Conservation (phyloP, 2,888 invertebrate genomes). For the Drosophila anomalata region DNA sequence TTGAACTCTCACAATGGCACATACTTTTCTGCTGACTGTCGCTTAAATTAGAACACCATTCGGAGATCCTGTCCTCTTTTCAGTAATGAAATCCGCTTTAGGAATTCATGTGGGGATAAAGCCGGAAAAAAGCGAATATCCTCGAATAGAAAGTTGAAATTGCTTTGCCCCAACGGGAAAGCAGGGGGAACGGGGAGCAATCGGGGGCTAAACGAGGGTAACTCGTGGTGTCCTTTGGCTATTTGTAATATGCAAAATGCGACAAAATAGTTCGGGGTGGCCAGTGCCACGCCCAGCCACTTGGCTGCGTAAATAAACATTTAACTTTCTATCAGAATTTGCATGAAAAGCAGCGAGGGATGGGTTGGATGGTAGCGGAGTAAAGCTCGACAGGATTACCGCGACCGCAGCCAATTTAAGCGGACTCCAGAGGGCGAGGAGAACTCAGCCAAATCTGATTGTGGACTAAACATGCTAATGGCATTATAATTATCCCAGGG, state of each 20-base stretch:
- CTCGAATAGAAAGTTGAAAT: conserved; percentile 54
- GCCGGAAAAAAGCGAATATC: conserved; percentile 27
- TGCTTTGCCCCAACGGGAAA: conserved; percentile 43
- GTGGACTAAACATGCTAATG: conserved; percentile 78
- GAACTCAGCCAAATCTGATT: conserved; percentile 65
- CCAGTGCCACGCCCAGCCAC: conserved; percentile 54
- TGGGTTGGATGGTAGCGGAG: conserved; percentile 5
- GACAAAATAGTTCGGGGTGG: conserved; percentile 64
- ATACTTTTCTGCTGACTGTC: conserved; percentile 30
- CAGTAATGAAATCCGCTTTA: conserved; percentile 59
- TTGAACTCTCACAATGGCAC: conserved; percentile 1
- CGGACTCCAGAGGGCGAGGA: conserved; percentile 17
- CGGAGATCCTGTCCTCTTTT: conserved; percentile 31
- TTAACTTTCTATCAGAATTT: conserved; percentile 73
- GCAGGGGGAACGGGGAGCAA: conserved; percentile 1
- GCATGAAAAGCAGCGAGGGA: conserved; percentile 46
- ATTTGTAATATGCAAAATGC: conserved; percentile 74
- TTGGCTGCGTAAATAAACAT: conserved; percentile 74
- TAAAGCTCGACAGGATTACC: conserved; percentile 47
- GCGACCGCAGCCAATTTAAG: conserved; percentile 62
- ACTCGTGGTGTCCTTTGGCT: conserved; percentile 41
- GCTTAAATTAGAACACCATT: conserved; percentile 37
- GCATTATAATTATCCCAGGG: conserved; percentile 77
- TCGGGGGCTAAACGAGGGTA: conserved; percentile 44
- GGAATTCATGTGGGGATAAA: conserved; percentile 42